Percentiles rank a stretch among this genome's conserved stretches.
These are phyloP conservation scores for Drosophila takahashii DNA, from an alignment of 1,140 invertebrate genomes.

Conservation along the genomic window DNA sequence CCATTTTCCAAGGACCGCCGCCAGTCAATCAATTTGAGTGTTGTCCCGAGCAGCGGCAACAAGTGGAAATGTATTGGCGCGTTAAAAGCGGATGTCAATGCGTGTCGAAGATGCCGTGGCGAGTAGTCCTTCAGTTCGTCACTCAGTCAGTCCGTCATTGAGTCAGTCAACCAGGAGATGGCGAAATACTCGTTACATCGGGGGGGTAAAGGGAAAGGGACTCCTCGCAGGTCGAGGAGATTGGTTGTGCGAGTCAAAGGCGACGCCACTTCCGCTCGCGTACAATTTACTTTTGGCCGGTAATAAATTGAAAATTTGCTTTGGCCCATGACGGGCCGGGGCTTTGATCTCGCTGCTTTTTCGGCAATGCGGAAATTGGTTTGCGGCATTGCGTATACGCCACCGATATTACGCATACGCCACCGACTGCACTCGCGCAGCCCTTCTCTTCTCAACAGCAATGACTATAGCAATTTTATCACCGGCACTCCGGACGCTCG, in stretches of 20 bases:
- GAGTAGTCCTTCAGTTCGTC: constrained; percentile 23
- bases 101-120: constrained; percentile 38
- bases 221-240: constrained; percentile 1
- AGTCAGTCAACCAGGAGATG: constrained; percentile 4
- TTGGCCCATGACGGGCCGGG: constrained; percentile 5
- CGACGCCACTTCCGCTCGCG: constrained; percentile 67
- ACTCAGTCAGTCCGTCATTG: neutral
- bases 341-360: constrained; percentile 71
- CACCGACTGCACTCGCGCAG: constrained; percentile 8
- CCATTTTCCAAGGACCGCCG: constrained; percentile 4
- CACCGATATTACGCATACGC: constrained; percentile 22
- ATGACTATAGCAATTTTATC: constrained; percentile 6
- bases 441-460: too few species aligned
- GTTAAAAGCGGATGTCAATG: constrained; percentile 64
- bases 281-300: constrained; percentile 69
- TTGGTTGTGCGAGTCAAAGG: constrained; percentile 54
- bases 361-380: constrained; percentile 72
- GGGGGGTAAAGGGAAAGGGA: neutral
- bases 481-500: neutral
- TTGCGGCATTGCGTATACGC: constrained; percentile 45
- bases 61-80: constrained; percentile 60
- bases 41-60: constrained; percentile 42
- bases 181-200: constrained; percentile 29
- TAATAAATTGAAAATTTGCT: constrained; percentile 79
- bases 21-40: constrained; percentile 77